phyloP scores from a whole-genome alignment of 2,797 vertebrate genomes.

The Cynodonichthys magdalenae region DNA sequence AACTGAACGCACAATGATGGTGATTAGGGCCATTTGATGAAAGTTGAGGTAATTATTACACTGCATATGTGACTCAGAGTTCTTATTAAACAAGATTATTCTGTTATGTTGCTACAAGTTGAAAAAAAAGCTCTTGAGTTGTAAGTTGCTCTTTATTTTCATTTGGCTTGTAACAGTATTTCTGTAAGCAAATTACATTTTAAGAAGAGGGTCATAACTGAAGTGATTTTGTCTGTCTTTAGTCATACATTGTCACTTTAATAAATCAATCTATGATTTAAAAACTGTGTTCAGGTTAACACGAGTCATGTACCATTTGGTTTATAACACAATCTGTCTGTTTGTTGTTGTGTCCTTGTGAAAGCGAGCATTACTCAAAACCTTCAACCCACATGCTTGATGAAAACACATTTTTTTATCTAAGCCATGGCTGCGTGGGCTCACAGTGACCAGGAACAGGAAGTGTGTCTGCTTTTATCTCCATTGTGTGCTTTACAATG shows the following conservation, averaged over 20 bases:
- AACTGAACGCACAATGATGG: too few relatives aligned
- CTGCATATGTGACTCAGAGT: too few relatives aligned
- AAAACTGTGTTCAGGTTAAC: constrained; percentile 15
- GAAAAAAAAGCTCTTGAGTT: background rate
- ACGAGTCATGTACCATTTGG: constrained; percentile 13
- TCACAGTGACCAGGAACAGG: constrained; percentile 19
- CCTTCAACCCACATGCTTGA: constrained; percentile 45
- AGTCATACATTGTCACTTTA: background rate
- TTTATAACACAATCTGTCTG: constrained; percentile 20
- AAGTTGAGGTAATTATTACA: too few relatives aligned
- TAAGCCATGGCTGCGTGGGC: constrained; percentile 20
- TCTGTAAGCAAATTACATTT: background rate
- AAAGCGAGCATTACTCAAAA: constrained; percentile 33
- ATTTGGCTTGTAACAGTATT: background rate
- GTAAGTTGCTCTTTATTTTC: background rate
- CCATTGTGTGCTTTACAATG: constrained; percentile 24
- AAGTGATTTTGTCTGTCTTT: background rate
- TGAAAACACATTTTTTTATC: constrained; percentile 44
- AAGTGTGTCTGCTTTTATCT: constrained; percentile 7
- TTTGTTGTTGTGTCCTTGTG: constrained; percentile 26
- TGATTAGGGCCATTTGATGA: too few relatives aligned
- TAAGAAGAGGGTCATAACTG: constrained; percentile 10
- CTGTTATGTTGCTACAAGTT: background rate
- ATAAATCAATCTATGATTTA: constrained; percentile 14
- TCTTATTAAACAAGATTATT: too few relatives aligned